Conservation (phyloP, 1,140 invertebrate species). For the Battus philenor region DNA sequence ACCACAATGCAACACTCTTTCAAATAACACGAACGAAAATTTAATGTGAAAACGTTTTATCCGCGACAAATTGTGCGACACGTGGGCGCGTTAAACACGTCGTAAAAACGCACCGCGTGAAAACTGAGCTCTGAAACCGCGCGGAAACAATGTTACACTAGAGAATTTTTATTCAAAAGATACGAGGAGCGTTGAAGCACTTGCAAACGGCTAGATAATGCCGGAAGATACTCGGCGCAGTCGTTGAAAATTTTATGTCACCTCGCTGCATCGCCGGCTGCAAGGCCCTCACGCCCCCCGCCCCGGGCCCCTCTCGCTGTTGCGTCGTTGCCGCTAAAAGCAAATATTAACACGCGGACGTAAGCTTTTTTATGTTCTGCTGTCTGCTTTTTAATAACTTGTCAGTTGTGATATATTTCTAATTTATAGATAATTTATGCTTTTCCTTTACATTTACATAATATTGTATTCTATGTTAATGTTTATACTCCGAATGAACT, state of each 20-base stretch:
- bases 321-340: constrained; percentile 20
- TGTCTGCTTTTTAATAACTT: constrained; percentile 8
- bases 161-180: constrained; percentile 65
- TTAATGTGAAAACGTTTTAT: too few species aligned
- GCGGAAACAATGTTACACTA: constrained; percentile 30
- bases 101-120: constrained; percentile 8
- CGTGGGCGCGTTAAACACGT: constrained; percentile 6
- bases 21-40: too few species aligned
- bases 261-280: constrained; percentile 56
- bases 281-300: constrained; percentile 22
- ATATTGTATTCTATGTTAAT: too few species aligned
- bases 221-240: constrained; percentile 55
- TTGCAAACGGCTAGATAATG: constrained; percentile 69
- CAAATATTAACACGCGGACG: constrained; percentile 15
- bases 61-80: neutral
- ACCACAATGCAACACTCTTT: too few species aligned
- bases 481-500: too few species aligned
- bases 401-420: too few species aligned
- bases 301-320: constrained; percentile 26
- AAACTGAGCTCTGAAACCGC: constrained; percentile 16
- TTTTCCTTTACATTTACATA: too few species aligned
- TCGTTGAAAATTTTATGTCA: constrained; percentile 72
- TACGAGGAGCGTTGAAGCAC: constrained; percentile 58
- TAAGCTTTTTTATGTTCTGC: constrained; percentile 1
- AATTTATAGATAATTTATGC: too few species aligned